phyloP scores from a whole-genome alignment of 2,113 vertebrate genomes.

The Brachyhypopomus gauderio region DNA sequence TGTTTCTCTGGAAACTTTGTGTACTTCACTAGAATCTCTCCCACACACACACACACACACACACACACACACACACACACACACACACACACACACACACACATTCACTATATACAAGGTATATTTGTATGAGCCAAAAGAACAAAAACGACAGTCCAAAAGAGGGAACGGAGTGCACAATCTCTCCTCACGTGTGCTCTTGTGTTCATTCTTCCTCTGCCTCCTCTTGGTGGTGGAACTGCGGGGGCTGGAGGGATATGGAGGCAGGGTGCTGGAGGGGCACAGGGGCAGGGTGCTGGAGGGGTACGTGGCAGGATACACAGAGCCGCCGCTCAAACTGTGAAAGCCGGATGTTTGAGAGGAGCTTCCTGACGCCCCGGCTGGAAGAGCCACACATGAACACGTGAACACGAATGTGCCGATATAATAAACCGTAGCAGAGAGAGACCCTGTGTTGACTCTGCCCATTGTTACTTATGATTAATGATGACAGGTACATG shows the following conservation, averaged over 20 bases:
- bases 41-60: too few relatives aligned
- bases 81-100: too few relatives aligned
- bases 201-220: slow-evolving; percentile 86
- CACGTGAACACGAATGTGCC: not conserved
- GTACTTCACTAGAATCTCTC: too few relatives aligned
- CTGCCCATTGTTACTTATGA: too few relatives aligned
- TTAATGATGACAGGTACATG: too few relatives aligned
- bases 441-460: too few relatives aligned
- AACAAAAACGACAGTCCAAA: not conserved
- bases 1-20: too few relatives aligned
- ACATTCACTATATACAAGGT: too few relatives aligned
- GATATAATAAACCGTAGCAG: not conserved
- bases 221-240: slow-evolving; percentile 82
- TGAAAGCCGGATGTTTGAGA: slow-evolving; percentile 84
- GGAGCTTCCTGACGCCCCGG: slow-evolving; percentile 85
- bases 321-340: slow-evolving; percentile 82
- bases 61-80: too few relatives aligned
- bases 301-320: slow-evolving; percentile 36
- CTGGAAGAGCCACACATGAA: slow-evolving; percentile 62
- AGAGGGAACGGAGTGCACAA: slow-evolving; percentile 38
- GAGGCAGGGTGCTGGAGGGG: slow-evolving; percentile 80
- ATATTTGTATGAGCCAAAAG: too few relatives aligned
- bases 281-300: slow-evolving; percentile 68
- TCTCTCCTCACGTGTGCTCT: slow-evolving; percentile 88
- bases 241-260: slow-evolving; percentile 86